A percentile compares a stretch with the other conserved stretches of the same genome.
Evolutionary conservation across 2,797 vertebrate genomes (phyloP).

Genomic region (Prunella strophiata): DNA sequence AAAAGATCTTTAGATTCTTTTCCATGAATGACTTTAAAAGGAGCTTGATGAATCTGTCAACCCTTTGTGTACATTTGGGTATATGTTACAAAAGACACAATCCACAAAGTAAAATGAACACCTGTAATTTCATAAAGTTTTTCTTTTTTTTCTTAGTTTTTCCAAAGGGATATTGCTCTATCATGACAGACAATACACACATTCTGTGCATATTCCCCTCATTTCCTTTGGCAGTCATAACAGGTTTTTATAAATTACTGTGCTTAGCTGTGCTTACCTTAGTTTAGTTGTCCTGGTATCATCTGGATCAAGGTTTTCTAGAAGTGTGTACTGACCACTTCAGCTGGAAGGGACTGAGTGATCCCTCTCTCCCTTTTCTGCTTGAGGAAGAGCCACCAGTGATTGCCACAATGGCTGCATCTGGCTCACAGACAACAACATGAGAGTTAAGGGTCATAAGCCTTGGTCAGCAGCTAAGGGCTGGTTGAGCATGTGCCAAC

Average conservation of each 20-base stretch:
- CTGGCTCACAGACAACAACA: background rate
- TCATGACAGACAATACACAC: too few relatives aligned
- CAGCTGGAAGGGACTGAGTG: background rate
- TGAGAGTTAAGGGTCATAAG: background rate
- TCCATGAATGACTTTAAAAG: background rate
- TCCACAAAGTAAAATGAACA: background rate
- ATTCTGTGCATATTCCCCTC: background rate
- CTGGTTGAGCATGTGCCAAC: fast-evolving
- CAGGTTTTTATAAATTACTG: background rate
- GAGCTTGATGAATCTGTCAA: background rate
- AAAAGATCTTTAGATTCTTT: background rate
- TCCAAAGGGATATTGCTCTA: background rate
- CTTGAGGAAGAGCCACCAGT: background rate
- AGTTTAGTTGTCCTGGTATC: background rate
- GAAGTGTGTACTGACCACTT: background rate
- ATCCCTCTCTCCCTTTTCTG: background rate
- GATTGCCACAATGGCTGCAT: background rate
- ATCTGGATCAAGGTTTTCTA: background rate
- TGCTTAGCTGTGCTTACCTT: background rate
- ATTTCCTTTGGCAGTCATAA: background rate
- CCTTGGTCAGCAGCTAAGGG: background rate
- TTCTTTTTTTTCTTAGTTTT: background rate
- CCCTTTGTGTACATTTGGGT: background rate
- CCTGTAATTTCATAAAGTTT: background rate
- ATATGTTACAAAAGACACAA: background rate